Base-by-base conservation (phyloP, 2,888 invertebrate species). In the Selenia dentaria region DNA sequence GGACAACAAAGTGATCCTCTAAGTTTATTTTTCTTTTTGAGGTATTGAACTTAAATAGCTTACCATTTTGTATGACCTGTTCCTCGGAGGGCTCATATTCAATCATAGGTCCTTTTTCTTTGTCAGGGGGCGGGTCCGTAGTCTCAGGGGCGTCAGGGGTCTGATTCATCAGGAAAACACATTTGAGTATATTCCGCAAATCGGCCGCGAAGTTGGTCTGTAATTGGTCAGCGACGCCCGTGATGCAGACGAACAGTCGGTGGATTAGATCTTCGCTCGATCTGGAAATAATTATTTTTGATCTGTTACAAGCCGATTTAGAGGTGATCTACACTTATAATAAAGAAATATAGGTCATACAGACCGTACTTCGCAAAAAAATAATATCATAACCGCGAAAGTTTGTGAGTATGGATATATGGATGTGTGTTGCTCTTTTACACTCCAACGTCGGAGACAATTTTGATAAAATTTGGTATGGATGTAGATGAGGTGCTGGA, bases 171-270 rank as follows among this genome's bases (percentile, higher is more conserved):
- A 97, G 94, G 87, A 98, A 98, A 53, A 98, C 98, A 25, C 97
- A 95, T 77, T 99, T 98, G 51, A 99, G 92, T 51, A 99, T 98
- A 82, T 98, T 97, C 6, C 99, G 93, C 43, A 99, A 91, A 77
- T 99, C 99, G 20, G 98, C 96, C 2, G 99, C 99, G 82, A 98
- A 99, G 83, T 99, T 99, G 0, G 98, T 99, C 87, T 99, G 99
- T 37, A 99, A 89, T 75, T 99, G 99, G 83, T 99, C 99, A 0
- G 99, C 99, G 0, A 99, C 99, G 6, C 99, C 99, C 34, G 98
- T 97, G 64, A 99, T 98, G 81, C 99, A 99, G 0, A 99, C 99
- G 88, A 99, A 99, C 16, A 99, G 92, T 11, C 98, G 95, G 83
- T 99, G 99, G 54, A 99, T 95, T 38, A 99, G 92, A 79, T 99